Evolutionary conservation across 2,113 vertebrate genomes (phyloP), one percentile per base, ranked within the genome.

Genomic region (Australoheros scitulus): DNA sequence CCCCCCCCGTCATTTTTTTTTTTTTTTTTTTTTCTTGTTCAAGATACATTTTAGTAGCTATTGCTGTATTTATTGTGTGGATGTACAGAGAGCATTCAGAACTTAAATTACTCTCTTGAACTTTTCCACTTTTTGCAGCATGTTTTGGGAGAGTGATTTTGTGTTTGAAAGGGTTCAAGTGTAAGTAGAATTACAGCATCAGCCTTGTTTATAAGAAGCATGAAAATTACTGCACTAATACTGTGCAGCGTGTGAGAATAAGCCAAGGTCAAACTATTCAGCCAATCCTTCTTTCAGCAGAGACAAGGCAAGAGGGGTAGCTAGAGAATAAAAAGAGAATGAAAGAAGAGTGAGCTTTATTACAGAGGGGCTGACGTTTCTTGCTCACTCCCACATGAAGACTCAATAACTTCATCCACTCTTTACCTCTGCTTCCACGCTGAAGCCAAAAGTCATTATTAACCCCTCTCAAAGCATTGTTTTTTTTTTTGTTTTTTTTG

Each of bases 31-130:
- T 32, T 32, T 68, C 47, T 52, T 80, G 70, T 88, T 77, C 10
- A 17, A 75, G 43, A 86, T 64, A 65, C 56, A 34, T 83, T 79
- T 82, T 61, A 82, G 60, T 76, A 75, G 81, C 60, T 83, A 29
- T 79, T 56, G 65, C 78, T 89, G 87, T 85, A 79, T 90, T 79
- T 91, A 77, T 81, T 84, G 55, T 24, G 58, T 22, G 64, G 80
- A 86, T 82, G 82, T 79, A 77, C 65, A 86, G 79, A 18, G 74
- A 72, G 61, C 58, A 3, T 82, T 81, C 57, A 60, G 55, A 79
- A 5, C 43, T 76, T 50, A 84, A 83, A 91, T 83, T 76, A 77
- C 70, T 79, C 64, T 90, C 85, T 74, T 87, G 43, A 75, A 84
- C 18, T 60, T 84, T 70, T 14, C 56, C 34, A 43, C 20, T 77